Conservation (phyloP, 2,113 vertebrate species). For the Ailuropoda melanoleuca region DNA sequence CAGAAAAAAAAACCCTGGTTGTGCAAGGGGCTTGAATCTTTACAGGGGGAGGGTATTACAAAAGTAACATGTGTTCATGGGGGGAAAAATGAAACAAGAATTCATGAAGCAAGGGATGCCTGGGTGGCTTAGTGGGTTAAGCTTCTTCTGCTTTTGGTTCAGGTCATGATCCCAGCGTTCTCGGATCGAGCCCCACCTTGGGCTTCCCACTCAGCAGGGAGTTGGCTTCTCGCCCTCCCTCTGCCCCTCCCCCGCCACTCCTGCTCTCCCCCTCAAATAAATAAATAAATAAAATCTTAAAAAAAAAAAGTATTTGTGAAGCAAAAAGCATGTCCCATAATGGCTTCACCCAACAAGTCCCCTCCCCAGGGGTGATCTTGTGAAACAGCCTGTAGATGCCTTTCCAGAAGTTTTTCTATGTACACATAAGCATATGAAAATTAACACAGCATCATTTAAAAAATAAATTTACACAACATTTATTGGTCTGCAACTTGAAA, state of each 20-base stretch:
- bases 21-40: not conserved
- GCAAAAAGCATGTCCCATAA: not conserved
- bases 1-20: not conserved
- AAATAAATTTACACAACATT: not conserved
- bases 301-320: not conserved
- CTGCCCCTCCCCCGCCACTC: not conserved
- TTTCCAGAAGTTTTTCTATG: not conserved
- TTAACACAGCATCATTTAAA: not conserved
- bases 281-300: not conserved
- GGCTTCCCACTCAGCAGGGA: not conserved
- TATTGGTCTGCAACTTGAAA: not conserved
- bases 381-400: not conserved
- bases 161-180: not conserved
- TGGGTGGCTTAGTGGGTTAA: not conserved
- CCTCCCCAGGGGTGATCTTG: not conserved
- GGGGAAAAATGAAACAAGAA: not conserved
- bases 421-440: not conserved
- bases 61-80: not conserved
- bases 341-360: not conserved
- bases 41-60: not conserved
- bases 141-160: not conserved
- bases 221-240: not conserved
- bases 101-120: not conserved
- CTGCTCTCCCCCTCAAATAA: not conserved
- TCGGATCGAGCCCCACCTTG: too few relatives aligned